phyloP scores from a whole-genome alignment of 1,140 invertebrate species.

The Pseudomyrmex pallidus region DNA sequence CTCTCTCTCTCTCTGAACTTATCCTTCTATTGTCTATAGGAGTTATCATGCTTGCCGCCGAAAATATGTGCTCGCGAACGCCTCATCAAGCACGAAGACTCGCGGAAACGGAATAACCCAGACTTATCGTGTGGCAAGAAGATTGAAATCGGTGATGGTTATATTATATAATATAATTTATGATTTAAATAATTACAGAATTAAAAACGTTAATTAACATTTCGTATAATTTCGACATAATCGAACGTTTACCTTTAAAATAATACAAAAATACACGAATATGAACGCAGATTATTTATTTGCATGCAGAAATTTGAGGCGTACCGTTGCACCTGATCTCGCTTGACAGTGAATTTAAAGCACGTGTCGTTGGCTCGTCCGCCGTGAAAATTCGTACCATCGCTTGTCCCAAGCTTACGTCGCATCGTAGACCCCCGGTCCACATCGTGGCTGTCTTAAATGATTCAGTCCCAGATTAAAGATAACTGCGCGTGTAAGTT shows the following conservation, averaged over 20 bases:
- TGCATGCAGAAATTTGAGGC: not conserved
- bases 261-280: not conserved
- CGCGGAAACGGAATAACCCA: slow-evolving; percentile 6
- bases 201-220: not conserved
- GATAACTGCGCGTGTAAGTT: slow-evolving; percentile 52
- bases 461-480: slow-evolving; percentile 54
- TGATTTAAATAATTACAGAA: not conserved
- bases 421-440: slow-evolving; percentile 33
- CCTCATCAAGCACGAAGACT: slow-evolving; percentile 22
- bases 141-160: not conserved
- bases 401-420: slow-evolving; percentile 9
- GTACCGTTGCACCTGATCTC: not conserved
- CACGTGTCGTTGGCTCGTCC: not conserved
- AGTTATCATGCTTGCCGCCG: slow-evolving; percentile 42
- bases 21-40: slow-evolving; percentile 75
- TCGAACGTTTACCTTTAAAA: too few relatives aligned
- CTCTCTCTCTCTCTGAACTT: slow-evolving; percentile 54
- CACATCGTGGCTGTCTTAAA: slow-evolving; percentile 34
- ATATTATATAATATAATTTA: not conserved
- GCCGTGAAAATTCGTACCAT: slow-evolving; percentile 19
- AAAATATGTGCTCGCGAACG: slow-evolving; percentile 55
- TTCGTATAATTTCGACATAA: not conserved
- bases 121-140: slow-evolving; percentile 5
- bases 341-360: not conserved
- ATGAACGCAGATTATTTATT: not conserved